Evolutionary conservation across 2,888 invertebrate species (phyloP).

Genomic region (Adelphocoris suturalis): DNA sequence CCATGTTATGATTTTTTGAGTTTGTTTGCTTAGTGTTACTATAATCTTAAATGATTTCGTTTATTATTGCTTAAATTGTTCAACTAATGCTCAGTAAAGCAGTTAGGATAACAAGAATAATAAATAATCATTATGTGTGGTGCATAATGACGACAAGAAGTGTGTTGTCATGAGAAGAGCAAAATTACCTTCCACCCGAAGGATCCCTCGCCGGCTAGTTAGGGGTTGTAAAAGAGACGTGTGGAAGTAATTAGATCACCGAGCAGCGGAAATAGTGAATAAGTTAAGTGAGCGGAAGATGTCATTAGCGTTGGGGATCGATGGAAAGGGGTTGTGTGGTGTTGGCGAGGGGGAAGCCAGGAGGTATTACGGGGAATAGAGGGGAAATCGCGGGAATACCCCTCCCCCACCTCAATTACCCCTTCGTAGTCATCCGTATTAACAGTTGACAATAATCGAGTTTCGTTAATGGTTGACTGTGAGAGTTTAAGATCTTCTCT

Average conservation of each 20-base stretch:
- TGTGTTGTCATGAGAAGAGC: background rate
- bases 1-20: no score
- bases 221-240: conserved; percentile 24
- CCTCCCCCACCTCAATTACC: background rate
- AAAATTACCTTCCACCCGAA: background rate
- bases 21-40: no score
- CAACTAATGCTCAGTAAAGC: no score
- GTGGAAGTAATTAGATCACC: conserved; percentile 52
- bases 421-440: conserved; percentile 33
- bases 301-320: conserved; percentile 47
- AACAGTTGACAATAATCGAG: conserved; percentile 66
- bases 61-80: no score
- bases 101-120: no score
- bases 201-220: conserved; percentile 7
- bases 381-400: background rate
- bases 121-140: no score
- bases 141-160: background rate
- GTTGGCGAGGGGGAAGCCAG: background rate
- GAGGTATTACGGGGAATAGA: background rate
- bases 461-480: conserved; percentile 68
- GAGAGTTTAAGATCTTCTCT: conserved; percentile 65
- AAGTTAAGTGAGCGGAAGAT: conserved; percentile 60
- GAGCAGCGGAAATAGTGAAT: conserved; percentile 52
- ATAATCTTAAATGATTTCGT: no score
- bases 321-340: background rate